Evolutionary conservation across 2,888 invertebrate genomes (phyloP), one percentile per base, ranked within the genome.

Genomic region (Nemoura dubitans): DNA sequence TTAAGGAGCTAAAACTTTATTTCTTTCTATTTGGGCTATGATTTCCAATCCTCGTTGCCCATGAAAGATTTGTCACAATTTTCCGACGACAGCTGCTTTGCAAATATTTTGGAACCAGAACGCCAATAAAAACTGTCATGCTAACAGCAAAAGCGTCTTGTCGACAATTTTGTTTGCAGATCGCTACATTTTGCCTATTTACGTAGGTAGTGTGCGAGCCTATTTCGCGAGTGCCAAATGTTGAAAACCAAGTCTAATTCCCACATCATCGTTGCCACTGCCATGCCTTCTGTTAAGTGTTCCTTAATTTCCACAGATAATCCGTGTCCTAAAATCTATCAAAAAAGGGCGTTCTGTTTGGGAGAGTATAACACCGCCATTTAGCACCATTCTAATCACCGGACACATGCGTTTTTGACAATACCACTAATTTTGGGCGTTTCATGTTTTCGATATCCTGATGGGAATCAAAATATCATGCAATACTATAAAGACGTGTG

Each of bases 371-470:
- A 59, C 59, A 59, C 59, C 14, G 59, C 16, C 59, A 59, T 59
- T 36, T 59, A 21, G 59, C 59, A 21, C 16, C 16, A 14, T 21
- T 59, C 16, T 21, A 59, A 59, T 7, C 59, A 59, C 59, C 59
- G 59, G 59, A 59, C 59, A 59, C 59, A 59, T 59, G 59, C 59
- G 59, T 59, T 59, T 59, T 59, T 59, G 59, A 59, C 59, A 59
- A 21, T 21, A 10, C 59, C 16, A 59, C 59, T 59, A 59, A 59
- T 59, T 59, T 59, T 21, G 59, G 59, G 59, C 59, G 59, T 59
- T 59, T 59, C 59, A 59, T 14, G 59, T 59, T 59, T 21, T 7
- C 59, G 16, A 59, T 59, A 59, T 59, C 59, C 59, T 59, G 59
- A 59, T 21, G 59, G 59, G 59, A 59, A 59, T 59, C 16, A 59